Evolutionary conservation across 53 echinoderm and acorn worm species (phyloP).

Genomic region (Pentamera pediparva): DNA sequence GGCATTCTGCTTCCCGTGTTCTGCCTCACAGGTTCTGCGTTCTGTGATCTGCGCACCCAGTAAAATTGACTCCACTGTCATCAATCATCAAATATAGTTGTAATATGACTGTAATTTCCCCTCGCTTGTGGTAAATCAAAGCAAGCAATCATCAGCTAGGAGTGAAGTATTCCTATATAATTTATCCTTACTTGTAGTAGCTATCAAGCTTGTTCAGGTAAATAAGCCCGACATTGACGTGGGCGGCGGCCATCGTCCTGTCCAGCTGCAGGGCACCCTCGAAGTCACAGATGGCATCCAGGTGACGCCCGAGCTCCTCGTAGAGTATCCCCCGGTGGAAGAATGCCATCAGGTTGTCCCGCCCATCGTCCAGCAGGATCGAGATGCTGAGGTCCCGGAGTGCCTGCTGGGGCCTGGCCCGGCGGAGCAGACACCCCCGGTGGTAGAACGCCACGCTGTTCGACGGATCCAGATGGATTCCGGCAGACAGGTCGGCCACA

Average conservation of each 20-base stretch:
- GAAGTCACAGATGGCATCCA: conserved; percentile 97
- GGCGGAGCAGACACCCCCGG: conserved; percentile 90
- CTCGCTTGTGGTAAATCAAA: conserved; percentile 85
- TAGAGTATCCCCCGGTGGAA: conserved; percentile 91
- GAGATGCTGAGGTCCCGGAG: conserved; percentile 93
- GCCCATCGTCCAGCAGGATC: conserved; percentile 71
- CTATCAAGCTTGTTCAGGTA: conserved; percentile 87
- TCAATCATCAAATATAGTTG: too few relatives aligned
- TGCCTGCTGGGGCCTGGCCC: conserved; percentile 72
- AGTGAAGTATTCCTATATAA: too few relatives aligned
- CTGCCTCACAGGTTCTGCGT: too few relatives aligned
- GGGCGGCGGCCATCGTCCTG: conserved; percentile 79
- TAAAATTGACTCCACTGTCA: too few relatives aligned
- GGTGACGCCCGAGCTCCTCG: conserved; percentile 65
- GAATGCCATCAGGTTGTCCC: conserved; percentile 88
- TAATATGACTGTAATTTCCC: too few relatives aligned
- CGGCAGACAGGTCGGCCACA: conserved; percentile 83
- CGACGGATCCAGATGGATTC: conserved; percentile 83
- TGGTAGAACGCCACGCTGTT: conserved; percentile 80
- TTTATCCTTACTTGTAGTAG: conserved; percentile 77
- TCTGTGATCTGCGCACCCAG: too few relatives aligned
- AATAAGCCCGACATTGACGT: conserved; percentile 93
- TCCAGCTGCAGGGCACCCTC: conserved; percentile 82
- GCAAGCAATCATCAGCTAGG: too few relatives aligned
- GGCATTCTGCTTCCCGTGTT: too few relatives aligned